Percentiles rank a stretch among this genome's conserved stretches.
Evolutionary conservation across 2,113 vertebrate species (phyloP).

Genomic region (Plestiodon gilberti): DNA sequence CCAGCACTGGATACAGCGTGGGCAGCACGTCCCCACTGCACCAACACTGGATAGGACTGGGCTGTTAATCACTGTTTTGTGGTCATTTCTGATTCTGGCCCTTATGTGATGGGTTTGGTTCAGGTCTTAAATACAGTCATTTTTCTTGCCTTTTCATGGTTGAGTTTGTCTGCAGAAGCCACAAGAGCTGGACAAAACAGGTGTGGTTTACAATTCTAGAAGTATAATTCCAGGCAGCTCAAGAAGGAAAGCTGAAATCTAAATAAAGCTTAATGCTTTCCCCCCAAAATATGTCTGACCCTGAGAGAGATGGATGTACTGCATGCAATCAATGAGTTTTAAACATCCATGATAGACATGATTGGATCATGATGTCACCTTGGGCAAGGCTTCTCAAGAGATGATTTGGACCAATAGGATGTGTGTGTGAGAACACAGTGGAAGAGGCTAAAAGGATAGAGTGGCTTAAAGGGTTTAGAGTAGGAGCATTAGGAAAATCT

Average conservation of each 20-base stretch:
- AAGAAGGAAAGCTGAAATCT: neutral
- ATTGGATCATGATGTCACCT: neutral
- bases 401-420: neutral
- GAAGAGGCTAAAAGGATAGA: neutral
- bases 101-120: neutral
- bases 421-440: neutral
- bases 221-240: neutral
- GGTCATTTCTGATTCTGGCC: neutral
- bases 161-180: neutral
- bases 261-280: neutral
- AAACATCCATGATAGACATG: neutral
- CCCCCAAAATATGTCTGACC: neutral
- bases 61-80: neutral
- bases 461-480: neutral
- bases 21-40: too few species aligned
- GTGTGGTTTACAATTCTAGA: neutral
- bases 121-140: neutral
- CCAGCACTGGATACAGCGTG: too few species aligned
- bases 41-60: too few species aligned
- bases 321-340: neutral
- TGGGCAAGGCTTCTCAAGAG: neutral
- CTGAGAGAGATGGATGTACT: neutral
- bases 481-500: neutral
- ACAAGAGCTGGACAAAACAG: neutral
- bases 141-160: neutral